Base-by-base conservation (phyloP, 2,888 invertebrate species). In the Caenorhabditis afra region DNA sequence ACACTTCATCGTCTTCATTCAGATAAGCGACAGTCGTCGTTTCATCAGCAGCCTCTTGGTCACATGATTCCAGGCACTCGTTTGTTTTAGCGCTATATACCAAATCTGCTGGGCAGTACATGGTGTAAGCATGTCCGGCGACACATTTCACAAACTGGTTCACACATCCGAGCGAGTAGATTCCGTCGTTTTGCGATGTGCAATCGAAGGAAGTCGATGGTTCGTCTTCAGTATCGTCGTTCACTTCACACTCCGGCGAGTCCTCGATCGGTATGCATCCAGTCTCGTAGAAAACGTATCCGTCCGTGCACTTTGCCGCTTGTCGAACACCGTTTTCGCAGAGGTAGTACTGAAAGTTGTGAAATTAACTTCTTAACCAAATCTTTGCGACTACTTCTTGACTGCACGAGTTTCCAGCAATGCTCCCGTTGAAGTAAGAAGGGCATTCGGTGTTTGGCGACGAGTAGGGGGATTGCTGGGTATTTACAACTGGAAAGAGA, bases 241-340 rank as follows among this genome's bases (percentile, higher is more conserved):
- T 37, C 14, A 61, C n/a, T 37, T 49, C 35, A 20, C 79, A 79
- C 45, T 75, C 79, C 8, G 70, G 64, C 14, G 79, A 79, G 1
- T 74, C 58, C 22, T 67, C 67, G 11, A 49, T 16, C 8, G 61
- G 20, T 16, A 74, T 47, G 49, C 79, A 79, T 10, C 18, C 55
- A 8, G 20, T 41, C 8, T 68, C 44, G 47, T 65, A 67, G 29
- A 79, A 79, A 4, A 79, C 79, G 23, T 47, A 59, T 3, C 58
- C 73, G 16, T 79, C 68, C 37, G 37, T 50, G 22, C 79, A 79
- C 1, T 18, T 57, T 3, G 64, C 68, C 7, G 37, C 41, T 49
- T 79, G 74, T 14, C 55, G 44, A 20, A 79, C 37, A 12, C 79
- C 79, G 20, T 79, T 55, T 16, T 74, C 68, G 23, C 79, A 79